A percentile compares a stretch with the other conserved stretches of the same genome.
Evolutionary conservation across 2,797 vertebrate genomes (phyloP).

Genomic region (Eupleurogrammus muticus): DNA sequence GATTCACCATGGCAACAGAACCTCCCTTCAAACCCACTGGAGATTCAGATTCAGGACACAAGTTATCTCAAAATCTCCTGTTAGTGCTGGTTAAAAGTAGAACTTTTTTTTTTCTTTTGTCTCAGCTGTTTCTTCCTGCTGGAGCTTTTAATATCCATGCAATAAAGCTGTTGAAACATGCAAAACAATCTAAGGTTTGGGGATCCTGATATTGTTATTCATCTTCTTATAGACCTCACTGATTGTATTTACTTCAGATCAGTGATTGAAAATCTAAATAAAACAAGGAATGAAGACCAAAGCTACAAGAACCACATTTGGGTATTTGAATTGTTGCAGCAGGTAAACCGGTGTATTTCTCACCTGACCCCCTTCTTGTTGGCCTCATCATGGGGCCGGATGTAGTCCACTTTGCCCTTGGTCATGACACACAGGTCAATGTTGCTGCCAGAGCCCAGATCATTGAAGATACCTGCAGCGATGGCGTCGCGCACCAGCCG

Average conservation of each 20-base stretch:
- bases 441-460: slow-evolving; percentile 97
- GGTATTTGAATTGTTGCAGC: neutral
- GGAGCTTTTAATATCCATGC: no score
- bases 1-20: no score
- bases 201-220: no score
- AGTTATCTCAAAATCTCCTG: no score
- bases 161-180: no score
- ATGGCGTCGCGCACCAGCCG: slow-evolving; percentile 93
- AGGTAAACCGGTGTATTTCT: slow-evolving; percentile 14
- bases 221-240: neutral
- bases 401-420: slow-evolving; percentile 93
- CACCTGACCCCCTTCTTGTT: slow-evolving; percentile 96
- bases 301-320: neutral
- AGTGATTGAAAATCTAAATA: neutral
- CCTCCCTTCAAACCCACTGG: no score
- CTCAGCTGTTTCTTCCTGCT: no score
- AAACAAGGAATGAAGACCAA: neutral
- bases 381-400: slow-evolving; percentile 91
- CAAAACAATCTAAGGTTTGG: no score
- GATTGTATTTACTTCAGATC: neutral
- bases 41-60: no score
- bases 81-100: no score
- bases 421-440: slow-evolving; percentile 96
- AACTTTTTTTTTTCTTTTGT: no score
- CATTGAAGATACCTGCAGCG: slow-evolving; percentile 94